These are phyloP conservation scores for Chrosomus eos DNA, from an alignment of 2,797 vertebrate genomes.

Conservation along the genomic window DNA sequence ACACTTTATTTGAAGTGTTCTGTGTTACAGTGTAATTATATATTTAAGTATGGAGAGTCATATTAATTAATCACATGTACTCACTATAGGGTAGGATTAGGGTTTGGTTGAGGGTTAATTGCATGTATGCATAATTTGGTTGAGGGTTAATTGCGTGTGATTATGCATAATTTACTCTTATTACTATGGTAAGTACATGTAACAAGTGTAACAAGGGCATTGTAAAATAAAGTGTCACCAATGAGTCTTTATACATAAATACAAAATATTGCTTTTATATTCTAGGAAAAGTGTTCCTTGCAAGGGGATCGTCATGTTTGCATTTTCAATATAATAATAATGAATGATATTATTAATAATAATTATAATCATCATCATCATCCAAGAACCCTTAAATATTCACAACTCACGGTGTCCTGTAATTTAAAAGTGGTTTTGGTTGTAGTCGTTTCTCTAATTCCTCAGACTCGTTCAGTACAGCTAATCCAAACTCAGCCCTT, in stretches of 20 bases:
- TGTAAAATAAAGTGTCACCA: too few relatives aligned
- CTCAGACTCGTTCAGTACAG: constrained; percentile 22
- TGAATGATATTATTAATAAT: background rate
- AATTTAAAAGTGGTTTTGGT: background rate
- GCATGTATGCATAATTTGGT: too few relatives aligned
- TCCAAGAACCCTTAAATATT: background rate
- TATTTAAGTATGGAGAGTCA: too few relatives aligned
- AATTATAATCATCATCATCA: background rate
- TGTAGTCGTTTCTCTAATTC: background rate
- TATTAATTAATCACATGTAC: too few relatives aligned
- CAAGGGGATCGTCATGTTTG: background rate
- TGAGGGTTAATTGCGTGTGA: too few relatives aligned
- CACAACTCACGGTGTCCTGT: background rate
- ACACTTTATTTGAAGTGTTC: too few relatives aligned
- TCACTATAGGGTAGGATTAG: too few relatives aligned
- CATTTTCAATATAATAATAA: background rate
- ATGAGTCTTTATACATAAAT: background rate
- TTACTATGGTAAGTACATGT: too few relatives aligned
- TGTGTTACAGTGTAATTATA: too few relatives aligned
- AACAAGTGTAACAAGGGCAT: too few relatives aligned
- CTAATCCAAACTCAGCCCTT: constrained; percentile 35
- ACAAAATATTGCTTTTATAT: background rate
- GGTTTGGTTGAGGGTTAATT: too few relatives aligned
- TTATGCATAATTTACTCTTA: too few relatives aligned
- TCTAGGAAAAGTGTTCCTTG: background rate